These are phyloP conservation scores for Arrhopalites spinosus DNA, from an alignment of 2,888 invertebrate genomes.

Conservation along the genomic window DNA sequence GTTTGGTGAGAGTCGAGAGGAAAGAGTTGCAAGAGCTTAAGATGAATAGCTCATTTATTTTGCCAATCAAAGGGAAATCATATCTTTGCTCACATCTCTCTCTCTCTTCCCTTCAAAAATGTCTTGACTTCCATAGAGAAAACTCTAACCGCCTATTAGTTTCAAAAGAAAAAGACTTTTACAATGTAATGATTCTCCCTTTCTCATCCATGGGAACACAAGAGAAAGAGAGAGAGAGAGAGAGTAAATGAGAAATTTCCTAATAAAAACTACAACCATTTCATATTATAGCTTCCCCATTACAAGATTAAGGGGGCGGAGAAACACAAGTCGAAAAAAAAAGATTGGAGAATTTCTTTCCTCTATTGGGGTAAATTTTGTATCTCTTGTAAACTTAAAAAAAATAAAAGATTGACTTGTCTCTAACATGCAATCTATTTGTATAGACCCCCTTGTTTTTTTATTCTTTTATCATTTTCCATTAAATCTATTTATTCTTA, in stretches of 20 bases:
- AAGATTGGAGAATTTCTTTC: not conserved
- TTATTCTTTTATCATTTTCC: too few species aligned
- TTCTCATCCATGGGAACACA: not conserved
- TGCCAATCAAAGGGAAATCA: constrained; percentile 30
- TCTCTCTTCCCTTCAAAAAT: not conserved
- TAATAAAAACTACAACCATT: constrained; percentile 29
- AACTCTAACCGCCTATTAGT: too few species aligned
- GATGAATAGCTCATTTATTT: constrained; percentile 24
- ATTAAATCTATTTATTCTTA: too few species aligned
- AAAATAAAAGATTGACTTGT: constrained; percentile 21
- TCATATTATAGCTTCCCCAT: constrained; percentile 21
- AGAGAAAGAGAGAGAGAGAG: not conserved
- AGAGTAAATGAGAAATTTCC: constrained; percentile 24
- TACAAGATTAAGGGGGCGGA: constrained; percentile 19
- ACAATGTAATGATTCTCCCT: not conserved
- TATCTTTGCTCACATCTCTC: constrained; percentile 6
- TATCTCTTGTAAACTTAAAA: too few species aligned
- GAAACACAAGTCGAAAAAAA: too few species aligned
- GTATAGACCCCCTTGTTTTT: too few species aligned
- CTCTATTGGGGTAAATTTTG: not conserved
- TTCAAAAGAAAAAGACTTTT: too few species aligned
- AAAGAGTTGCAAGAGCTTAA: not conserved
- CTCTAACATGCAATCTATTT: constrained; percentile 22
- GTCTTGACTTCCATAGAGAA: too few species aligned
- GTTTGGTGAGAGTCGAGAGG: not conserved